Base-by-base conservation (phyloP, 64 coral and sea anemone species). In the Pocillopora verrucosa region DNA sequence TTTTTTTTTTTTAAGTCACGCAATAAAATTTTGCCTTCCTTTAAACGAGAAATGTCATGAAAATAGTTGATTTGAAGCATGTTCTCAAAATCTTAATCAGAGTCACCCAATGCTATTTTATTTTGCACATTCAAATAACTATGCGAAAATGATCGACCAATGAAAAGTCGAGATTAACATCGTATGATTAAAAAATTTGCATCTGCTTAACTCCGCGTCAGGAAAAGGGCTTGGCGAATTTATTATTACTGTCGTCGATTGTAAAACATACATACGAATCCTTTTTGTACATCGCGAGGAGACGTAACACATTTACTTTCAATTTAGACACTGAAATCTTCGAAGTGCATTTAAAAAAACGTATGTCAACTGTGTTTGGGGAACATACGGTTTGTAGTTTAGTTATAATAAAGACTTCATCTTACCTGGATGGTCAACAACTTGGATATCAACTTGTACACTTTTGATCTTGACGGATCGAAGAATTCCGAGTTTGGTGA, bases 171-270 rank as follows among this genome's bases (percentile, higher is more conserved):
- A 25, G 63, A 85, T 37, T 26, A 11, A 16, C 16, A 85, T 85
- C 82, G 82, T 85, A 85, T 72, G 82, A 85, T 72, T 16, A 36
- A 58, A 62, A 11, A 85, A 85, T 85, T 85, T 84, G 65, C 82
- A 72, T 85, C 3, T 81, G 58, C 13, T 14, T 20, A 20, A 19
- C 22, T 67, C 25, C 67, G 10, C 24, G 37, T 26, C 38, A 22
- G 37, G 14, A 56, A 57, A 85, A 85, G 82, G 82, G 82, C 34
- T 85, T 85, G 82, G 82, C 82, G 11, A 13, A 45, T 12, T 25
- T 30, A 30, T 20, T 19, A 36, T 16, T 20, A 25, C 67, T 70
- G 67, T 70, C 67, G 25, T 10, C 26, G 67, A 70, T 70, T 11
- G n/a, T 9, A 70, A 11, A 70, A 30, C n/a, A 24, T 0, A 25